Evolutionary conservation across 2,888 invertebrate genomes (phyloP).

Genomic region (Scaptodrosophila latifasciaeformis): DNA sequence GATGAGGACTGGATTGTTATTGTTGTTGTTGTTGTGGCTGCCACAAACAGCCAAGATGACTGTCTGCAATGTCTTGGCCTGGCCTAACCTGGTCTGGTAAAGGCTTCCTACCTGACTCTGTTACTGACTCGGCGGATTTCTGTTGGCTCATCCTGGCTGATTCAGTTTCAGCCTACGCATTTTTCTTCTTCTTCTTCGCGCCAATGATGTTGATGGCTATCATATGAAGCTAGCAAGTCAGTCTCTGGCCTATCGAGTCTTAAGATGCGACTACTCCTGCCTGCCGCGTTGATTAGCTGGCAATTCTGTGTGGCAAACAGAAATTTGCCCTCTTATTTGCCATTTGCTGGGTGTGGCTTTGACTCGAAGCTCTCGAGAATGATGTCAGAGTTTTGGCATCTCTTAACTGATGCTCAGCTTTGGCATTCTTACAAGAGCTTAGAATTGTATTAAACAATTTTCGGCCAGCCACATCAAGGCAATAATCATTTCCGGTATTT

Average conservation of each 20-base stretch:
- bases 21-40: too few species aligned
- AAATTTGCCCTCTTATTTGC: constrained; percentile 44
- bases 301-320: constrained; percentile 42
- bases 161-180: constrained; percentile 51
- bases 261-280: constrained; percentile 25
- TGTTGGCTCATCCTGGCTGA: constrained; percentile 32
- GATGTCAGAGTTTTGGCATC: constrained; percentile 35
- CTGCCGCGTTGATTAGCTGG: constrained; percentile 52
- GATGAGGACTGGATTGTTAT: constrained; percentile 22
- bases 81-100: background rate
- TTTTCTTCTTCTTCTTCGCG: constrained; percentile 33
- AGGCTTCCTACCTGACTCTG: background rate
- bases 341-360: constrained; percentile 45
- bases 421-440: too few species aligned
- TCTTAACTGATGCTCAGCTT: constrained; percentile 22
- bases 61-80: background rate
- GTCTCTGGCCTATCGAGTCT: constrained; percentile 22
- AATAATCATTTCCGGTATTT: constrained; percentile 19
- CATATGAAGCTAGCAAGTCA: constrained; percentile 34
- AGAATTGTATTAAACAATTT: background rate
- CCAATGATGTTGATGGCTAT: constrained; percentile 48
- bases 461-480: constrained; percentile 8
- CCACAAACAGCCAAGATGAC: background rate
- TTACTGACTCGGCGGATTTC: constrained; percentile 21
- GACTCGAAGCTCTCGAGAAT: constrained; percentile 28